Percentiles rank a stretch among this genome's conserved stretches.
These are phyloP conservation scores for Drosophila grimshawi DNA, from an alignment of 1,140 invertebrate species.

Conservation along the genomic window DNA sequence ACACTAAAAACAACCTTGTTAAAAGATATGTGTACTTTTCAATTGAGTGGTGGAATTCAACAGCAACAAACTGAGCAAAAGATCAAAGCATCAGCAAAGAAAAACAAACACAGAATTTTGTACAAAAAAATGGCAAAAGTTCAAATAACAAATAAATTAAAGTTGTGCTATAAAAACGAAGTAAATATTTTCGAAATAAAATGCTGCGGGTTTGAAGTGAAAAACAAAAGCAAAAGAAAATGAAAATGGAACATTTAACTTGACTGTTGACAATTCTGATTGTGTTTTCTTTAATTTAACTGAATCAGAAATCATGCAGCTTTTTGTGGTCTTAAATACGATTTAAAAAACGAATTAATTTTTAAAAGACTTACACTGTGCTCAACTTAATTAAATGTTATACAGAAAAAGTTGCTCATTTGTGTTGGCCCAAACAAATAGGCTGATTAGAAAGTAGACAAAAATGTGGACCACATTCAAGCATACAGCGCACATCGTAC, in stretches of 20 bases:
- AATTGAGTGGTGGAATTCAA: constrained; percentile 25
- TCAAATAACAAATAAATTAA: neutral
- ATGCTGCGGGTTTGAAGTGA: neutral
- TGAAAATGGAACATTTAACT: neutral
- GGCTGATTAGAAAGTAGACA: constrained; percentile 67
- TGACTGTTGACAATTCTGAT: neutral
- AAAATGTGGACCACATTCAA: constrained; percentile 23
- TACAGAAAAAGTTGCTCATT: constrained; percentile 49
- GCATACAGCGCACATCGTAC: constrained; percentile 16
- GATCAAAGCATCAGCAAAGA: constrained; percentile 13
- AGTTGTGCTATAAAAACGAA: neutral
- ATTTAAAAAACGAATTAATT: neutral
- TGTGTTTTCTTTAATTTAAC: neutral
- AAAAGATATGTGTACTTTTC: constrained; percentile 38
- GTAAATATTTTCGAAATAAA: neutral
- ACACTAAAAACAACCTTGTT: constrained; percentile 19
- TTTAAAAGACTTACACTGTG: constrained; percentile 15
- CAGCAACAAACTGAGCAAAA: constrained; percentile 23
- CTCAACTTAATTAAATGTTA: constrained; percentile 56
- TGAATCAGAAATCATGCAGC: neutral
- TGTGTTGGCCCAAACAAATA: constrained; percentile 68
- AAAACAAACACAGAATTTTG: neutral
- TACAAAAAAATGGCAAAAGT: neutral
- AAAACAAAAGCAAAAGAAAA: neutral
- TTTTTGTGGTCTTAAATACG: neutral